Conservation (phyloP, 1,140 invertebrate genomes). For the Gerris buenoi region DNA sequence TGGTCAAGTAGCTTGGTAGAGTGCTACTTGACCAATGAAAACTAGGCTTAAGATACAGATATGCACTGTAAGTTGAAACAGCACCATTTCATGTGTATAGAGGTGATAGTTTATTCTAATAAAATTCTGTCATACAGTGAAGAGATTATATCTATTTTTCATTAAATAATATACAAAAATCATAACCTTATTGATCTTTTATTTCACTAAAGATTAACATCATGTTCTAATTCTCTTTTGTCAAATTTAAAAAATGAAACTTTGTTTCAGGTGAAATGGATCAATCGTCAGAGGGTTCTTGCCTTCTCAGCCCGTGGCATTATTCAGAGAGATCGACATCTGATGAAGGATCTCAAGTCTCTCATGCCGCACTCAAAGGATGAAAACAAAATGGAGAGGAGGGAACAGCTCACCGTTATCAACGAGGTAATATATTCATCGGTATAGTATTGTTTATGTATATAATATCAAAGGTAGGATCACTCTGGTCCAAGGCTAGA, state of each 20-base stretch:
- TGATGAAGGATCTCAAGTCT: slow-evolving; percentile 86
- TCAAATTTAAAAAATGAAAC: slow-evolving; percentile 13
- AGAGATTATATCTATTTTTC: slow-evolving; percentile 4
- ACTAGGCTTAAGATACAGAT: no score
- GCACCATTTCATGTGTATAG: no score
- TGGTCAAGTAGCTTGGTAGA: no score
- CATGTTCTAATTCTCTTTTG: slow-evolving; percentile 10
- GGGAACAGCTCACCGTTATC: slow-evolving; percentile 50
- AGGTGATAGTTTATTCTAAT: no score
- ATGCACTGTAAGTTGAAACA: no score
- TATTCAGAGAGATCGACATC: slow-evolving; percentile 72
- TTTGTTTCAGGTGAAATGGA: slow-evolving; percentile 61
- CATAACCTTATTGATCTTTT: slow-evolving; percentile 2
- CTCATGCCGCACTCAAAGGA: slow-evolving; percentile 87
- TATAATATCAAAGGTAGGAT: no score
- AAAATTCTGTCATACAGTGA: slow-evolving; percentile 17
- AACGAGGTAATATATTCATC: slow-evolving; percentile 52
- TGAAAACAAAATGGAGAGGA: slow-evolving; percentile 75
- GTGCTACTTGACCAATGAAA: no score
- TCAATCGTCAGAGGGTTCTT: slow-evolving; percentile 81
- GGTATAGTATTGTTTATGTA: no score
- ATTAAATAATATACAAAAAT: not conserved
- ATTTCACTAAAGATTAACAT: slow-evolving; percentile 7
- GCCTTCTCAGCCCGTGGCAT: slow-evolving; percentile 87
- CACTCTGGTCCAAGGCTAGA: no score